These are phyloP conservation scores for Spondyliosoma cantharus DNA, from an alignment of 2,797 vertebrate species.

Conservation along the genomic window DNA sequence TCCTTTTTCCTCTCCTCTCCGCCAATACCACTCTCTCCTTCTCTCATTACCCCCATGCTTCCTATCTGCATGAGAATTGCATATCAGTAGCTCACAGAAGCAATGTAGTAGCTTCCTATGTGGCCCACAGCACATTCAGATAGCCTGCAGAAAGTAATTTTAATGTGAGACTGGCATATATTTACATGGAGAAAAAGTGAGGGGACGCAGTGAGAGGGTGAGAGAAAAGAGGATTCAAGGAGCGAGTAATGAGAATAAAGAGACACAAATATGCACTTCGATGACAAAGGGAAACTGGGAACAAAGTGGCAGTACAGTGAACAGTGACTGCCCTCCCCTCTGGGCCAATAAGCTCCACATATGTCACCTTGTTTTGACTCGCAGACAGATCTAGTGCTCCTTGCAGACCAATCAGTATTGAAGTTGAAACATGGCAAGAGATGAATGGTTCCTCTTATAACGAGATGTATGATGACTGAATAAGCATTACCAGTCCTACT, in stretches of 20 bases:
- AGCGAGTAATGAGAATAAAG: conserved; percentile 3
- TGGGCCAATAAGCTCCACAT: not conserved
- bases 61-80: conserved; percentile 75
- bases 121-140: conserved; percentile 48
- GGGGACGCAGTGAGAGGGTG: conserved; percentile 1
- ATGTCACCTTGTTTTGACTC: not conserved
- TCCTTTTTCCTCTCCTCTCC: conserved; percentile 22
- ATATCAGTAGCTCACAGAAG: conserved; percentile 65
- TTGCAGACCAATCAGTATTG: not conserved
- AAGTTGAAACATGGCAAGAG: not conserved
- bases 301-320: not conserved
- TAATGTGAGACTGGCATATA: conserved; percentile 46
- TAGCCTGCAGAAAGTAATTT: conserved; percentile 57
- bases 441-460: not conserved
- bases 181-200: conserved; percentile 20
- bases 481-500: not conserved
- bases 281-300: conserved; percentile 10
- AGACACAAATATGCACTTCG: conserved; percentile 7
- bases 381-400: not conserved
- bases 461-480: not conserved
- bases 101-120: conserved; percentile 43
- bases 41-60: conserved; percentile 54
- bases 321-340: not conserved
- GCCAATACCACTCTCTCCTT: conserved; percentile 35
- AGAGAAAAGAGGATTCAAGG: not conserved